Base-by-base conservation (phyloP, 2,797 vertebrate species). In the Anguilla marmorata region DNA sequence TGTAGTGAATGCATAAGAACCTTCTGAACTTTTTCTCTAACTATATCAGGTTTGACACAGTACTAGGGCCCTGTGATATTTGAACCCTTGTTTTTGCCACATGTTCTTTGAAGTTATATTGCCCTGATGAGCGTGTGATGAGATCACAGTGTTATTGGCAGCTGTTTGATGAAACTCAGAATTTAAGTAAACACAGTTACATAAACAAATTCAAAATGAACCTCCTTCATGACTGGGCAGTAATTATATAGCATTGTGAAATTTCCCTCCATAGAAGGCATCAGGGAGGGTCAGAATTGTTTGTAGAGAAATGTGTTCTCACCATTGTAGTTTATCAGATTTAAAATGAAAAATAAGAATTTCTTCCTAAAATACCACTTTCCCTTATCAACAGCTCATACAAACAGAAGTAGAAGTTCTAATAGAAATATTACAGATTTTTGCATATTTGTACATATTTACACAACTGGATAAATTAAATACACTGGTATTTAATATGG, bases 41-140 rank as follows among this genome's bases (percentile, higher is more conserved):
- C 76, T 45, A 14, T 76, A 11, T 76, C 41, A 3, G 74, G 7
- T n/a, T 21, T 50, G 21, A 12, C 21, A 37, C 72, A 37, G 72
- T 76, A 16, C 63, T 69, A n/a, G 19, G 21, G 45, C 8, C 79
- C 12, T 50, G 16, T 21, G 19, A 50, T 45, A 50, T n/a, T 33
- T n/a, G 79, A 82, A 50, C 79, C 45, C 76, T 80, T 41, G 76
- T 50, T 82, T n/a, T 41, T 76, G 33, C 33, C 74, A 41, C 45
- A 50, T 82, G 11, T 12, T 21, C 41, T 48, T 80, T 19, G 16
- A 80, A 21, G 14, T 48, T 21, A 80, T 74, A 74, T 80, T 80
- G 37, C 41, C 9, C 45, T 16, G 16, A 82, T 48, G 45, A 82
- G 37, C 7, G 79, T 24, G 11, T n/a, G 79, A 82, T 82, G 45